These are phyloP conservation scores for Chloroclysta siterata DNA, from an alignment of 2,888 invertebrate genomes.

Conservation along the genomic window DNA sequence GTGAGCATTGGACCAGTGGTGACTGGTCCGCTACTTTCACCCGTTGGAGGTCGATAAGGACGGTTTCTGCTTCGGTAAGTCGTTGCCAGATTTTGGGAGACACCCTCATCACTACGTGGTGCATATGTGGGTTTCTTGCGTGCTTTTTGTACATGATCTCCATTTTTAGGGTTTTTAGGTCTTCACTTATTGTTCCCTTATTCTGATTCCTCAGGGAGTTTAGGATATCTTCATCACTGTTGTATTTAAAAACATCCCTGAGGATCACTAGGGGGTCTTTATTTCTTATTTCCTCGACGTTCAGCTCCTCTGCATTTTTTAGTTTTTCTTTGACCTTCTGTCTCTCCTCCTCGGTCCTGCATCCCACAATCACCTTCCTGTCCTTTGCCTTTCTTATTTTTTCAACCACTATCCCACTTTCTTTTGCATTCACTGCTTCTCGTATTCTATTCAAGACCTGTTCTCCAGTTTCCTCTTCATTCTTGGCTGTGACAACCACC, in stretches of 20 bases:
- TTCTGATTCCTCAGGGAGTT: not conserved
- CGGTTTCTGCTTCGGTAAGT: not conserved
- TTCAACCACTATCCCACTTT: not conserved
- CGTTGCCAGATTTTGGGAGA: not conserved
- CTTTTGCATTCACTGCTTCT: not conserved
- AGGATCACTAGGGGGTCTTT: not conserved
- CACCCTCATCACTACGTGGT: too few species aligned
- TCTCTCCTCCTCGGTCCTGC: not conserved
- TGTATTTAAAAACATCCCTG: not conserved
- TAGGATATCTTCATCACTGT: not conserved
- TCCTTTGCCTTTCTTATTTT: conserved; percentile 15
- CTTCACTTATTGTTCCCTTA: not conserved
- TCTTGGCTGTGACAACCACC: not conserved
- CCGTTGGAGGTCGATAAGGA: not conserved
- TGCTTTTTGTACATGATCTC: not conserved
- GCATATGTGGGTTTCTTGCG: not conserved
- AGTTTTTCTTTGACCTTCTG: not conserved
- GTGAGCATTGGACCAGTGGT: too few species aligned
- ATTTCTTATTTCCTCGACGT: not conserved
- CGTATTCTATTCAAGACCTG: not conserved
- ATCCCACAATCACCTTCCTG: not conserved
- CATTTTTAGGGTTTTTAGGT: too few species aligned
- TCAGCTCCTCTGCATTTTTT: conserved; percentile 1
- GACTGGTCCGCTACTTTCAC: not conserved
- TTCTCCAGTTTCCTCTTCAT: not conserved